These are phyloP conservation scores for Linepithema humile DNA, from an alignment of 1,140 invertebrate genomes.

Conservation along the genomic window DNA sequence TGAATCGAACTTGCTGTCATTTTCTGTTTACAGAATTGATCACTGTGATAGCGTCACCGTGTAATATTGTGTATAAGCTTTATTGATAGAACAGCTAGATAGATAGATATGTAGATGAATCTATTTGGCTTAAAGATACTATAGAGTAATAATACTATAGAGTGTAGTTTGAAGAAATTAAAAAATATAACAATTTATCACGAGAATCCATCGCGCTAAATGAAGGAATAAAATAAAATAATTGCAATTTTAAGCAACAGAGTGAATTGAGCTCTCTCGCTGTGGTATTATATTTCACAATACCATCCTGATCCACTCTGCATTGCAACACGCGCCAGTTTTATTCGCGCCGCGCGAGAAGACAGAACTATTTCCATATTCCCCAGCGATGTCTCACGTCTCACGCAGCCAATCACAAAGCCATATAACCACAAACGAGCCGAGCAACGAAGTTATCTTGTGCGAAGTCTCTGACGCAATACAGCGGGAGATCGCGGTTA, in stretches of 20 bases:
- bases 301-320: not conserved
- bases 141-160: not conserved
- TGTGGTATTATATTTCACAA: not conserved
- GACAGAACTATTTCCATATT: not conserved
- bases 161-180: not conserved
- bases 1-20: conserved; percentile 19
- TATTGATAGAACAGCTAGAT: not conserved
- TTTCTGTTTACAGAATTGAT: conserved; percentile 6
- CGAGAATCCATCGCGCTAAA: not conserved
- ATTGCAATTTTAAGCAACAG: not conserved
- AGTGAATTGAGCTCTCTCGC: not conserved
- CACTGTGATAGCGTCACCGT: not conserved
- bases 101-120: not conserved
- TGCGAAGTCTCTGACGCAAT: not conserved
- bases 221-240: not conserved
- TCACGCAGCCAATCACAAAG: conserved; percentile 13
- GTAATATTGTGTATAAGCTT: not conserved
- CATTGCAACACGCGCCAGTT: not conserved
- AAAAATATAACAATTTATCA: not conserved
- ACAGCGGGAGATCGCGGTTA: not conserved
- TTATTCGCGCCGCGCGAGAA: not conserved
- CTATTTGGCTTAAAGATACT: not conserved
- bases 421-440: conserved; percentile 27
- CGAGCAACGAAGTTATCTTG: conserved; percentile 13
- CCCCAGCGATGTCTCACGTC: not conserved